Base-by-base conservation (phyloP, 1,140 invertebrate genomes). In the Cyrtorhinus lividipennis region DNA sequence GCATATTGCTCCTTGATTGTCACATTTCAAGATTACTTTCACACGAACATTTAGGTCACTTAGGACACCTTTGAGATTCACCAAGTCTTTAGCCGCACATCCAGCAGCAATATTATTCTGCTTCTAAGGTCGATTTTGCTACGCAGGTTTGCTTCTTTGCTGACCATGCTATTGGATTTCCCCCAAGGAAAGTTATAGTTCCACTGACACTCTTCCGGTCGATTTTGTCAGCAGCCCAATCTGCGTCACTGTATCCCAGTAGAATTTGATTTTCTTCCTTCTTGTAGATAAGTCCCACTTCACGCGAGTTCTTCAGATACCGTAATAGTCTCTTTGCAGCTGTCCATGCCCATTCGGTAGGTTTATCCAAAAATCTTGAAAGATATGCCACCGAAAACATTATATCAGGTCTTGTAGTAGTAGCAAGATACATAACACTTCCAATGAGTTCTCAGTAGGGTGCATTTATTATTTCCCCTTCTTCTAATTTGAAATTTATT, bases 311-410 rank as follows among this genome's bases (percentile, higher is more conserved):
- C 15, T 38, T 5, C 5, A 38, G 30, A 38, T 38, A 38, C 15
- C 30, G 30, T 15, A 38, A 15, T 15, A 38, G 5, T 38, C 30
- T 38, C 15, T 38, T 38, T 15, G 5, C 30, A 38, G 30, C 57
- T 59, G 2, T 59, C 57, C 57, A 59, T 5, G 24, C 18, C 13
- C 12, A 10, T 59, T 18, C 13, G 12, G 57, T 59, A 22, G 57
- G 57, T 12, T 25, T 22, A 59, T 59, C 57, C 24, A 59, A 25
- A 18, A 23, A 2, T 59, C 57, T 59, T 24, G 20, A 13, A 12
- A 59, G 24, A 18, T 59, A 59, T 10, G 38, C 15, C 2, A 53
- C 45, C n/a, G 61, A 22, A 48, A 62, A 62, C n/a, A 24, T 23
- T 2, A 62, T 2, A 24, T 62, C 61, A 2, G 61, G 61, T 23